A percentile compares a stretch with the other conserved stretches of the same genome.
phyloP scores from a whole-genome alignment of 2,888 invertebrate genomes.

The Agrochola lychnidis region DNA sequence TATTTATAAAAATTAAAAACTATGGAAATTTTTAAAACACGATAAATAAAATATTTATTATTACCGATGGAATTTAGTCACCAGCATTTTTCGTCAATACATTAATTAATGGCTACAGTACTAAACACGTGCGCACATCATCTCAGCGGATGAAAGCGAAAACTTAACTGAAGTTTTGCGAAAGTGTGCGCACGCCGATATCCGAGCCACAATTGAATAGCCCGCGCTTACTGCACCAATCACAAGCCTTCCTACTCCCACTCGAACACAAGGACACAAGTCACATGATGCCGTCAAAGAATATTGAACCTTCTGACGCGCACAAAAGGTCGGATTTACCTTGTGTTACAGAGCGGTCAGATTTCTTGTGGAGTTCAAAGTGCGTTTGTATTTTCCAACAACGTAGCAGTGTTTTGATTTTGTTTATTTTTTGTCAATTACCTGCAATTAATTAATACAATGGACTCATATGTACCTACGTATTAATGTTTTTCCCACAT shows the following conservation, averaged over 20 bases:
- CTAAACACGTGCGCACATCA: slow-evolving; percentile 78
- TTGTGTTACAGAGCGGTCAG: slow-evolving; percentile 33
- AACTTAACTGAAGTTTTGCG: slow-evolving; percentile 82
- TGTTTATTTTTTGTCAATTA: slow-evolving; percentile 30
- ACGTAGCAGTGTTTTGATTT: slow-evolving; percentile 25
- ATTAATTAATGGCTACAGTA: slow-evolving; percentile 58
- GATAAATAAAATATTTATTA: slow-evolving; percentile 3
- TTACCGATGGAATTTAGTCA: slow-evolving; percentile 64
- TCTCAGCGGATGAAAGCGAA: slow-evolving; percentile 85
- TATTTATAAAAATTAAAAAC: neutral
- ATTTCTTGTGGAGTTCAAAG: slow-evolving; percentile 69
- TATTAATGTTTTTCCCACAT: neutral
- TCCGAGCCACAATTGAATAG: slow-evolving; percentile 84
- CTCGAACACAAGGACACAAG: slow-evolving; percentile 82
- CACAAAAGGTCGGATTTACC: slow-evolving; percentile 46
- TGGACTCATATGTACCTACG: neutral
- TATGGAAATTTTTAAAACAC: neutral
- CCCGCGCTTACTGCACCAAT: slow-evolving; percentile 83
- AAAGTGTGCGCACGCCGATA: slow-evolving; percentile 85
- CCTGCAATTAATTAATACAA: slow-evolving; percentile 5
- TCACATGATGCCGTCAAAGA: slow-evolving; percentile 66
- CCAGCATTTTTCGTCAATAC: slow-evolving; percentile 56
- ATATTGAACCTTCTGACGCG: slow-evolving; percentile 70
- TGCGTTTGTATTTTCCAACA: slow-evolving; percentile 67
- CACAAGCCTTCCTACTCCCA: slow-evolving; percentile 77